These are phyloP conservation scores for Paramuricea clavata DNA, from an alignment of 92 coral and sea anemone species.

Conservation along the genomic window DNA sequence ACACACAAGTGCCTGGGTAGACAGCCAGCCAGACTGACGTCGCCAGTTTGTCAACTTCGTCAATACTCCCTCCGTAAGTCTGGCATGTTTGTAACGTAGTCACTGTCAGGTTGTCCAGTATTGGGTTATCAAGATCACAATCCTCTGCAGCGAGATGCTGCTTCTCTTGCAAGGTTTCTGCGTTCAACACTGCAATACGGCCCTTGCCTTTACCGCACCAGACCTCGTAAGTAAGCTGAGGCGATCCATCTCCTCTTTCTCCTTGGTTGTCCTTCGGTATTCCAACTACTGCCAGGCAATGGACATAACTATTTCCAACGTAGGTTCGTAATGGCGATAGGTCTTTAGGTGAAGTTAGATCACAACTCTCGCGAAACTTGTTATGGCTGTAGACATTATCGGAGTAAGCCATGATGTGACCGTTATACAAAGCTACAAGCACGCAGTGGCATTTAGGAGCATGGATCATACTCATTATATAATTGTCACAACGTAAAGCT, in stretches of 20 bases:
- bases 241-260: neutral
- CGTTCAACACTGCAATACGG: constrained; percentile 88
- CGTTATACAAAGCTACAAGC: constrained; percentile 87
- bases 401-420: constrained; percentile 87
- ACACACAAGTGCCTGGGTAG: constrained; percentile 97
- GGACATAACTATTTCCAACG: constrained; percentile 85
- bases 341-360: constrained; percentile 77
- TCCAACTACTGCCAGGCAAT: constrained; percentile 89
- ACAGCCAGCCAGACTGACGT: constrained; percentile 95
- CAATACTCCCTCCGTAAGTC: constrained; percentile 73
- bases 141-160: constrained; percentile 87
- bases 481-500: constrained; percentile 67
- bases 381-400: constrained; percentile 94
- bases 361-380: constrained; percentile 69
- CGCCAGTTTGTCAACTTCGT: constrained; percentile 69
- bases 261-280: constrained; percentile 47
- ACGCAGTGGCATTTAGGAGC: constrained; percentile 97
- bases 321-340: constrained; percentile 86
- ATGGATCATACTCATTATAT: constrained; percentile 92
- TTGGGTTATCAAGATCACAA: constrained; percentile 78
- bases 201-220: constrained; percentile 98
- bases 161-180: constrained; percentile 81
- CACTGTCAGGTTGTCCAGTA: constrained; percentile 85
- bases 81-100: constrained; percentile 91
- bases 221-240: constrained; percentile 61